Conservation (phyloP, 2,113 vertebrate genomes). For the Hyperopisus bebe region DNA sequence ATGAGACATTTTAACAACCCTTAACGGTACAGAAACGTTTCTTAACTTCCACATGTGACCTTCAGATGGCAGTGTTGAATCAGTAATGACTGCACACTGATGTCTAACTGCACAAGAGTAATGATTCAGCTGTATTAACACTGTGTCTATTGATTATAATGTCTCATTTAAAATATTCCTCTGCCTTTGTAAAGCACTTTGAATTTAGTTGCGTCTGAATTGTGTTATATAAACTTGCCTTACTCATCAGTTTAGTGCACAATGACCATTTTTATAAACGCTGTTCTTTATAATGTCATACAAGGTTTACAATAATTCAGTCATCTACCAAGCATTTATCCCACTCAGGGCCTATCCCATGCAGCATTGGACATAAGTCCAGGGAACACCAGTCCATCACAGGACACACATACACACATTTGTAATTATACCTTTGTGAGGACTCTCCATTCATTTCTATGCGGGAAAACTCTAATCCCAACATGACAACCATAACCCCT, state of each 20-base stretch:
- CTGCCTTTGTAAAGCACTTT: too few relatives aligned
- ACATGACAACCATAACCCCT: too few relatives aligned
- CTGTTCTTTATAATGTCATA: background rate
- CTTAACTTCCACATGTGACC: background rate
- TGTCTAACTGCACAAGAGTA: background rate
- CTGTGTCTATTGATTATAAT: background rate
- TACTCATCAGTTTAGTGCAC: background rate
- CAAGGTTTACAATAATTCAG: background rate
- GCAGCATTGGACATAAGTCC: background rate
- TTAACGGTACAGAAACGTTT: background rate
- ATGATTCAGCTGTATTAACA: background rate
- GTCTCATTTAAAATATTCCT: background rate
- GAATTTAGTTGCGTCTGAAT: too few relatives aligned
- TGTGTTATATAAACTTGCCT: background rate
- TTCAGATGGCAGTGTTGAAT: background rate
- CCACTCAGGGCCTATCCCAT: background rate
- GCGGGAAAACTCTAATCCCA: too few relatives aligned
- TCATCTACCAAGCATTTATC: background rate
- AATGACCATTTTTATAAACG: background rate
- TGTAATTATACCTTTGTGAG: too few relatives aligned
- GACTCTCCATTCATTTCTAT: too few relatives aligned
- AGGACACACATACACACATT: background rate
- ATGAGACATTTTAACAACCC: background rate
- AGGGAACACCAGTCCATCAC: background rate
- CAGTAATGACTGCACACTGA: background rate